Conservation (phyloP, 2,888 invertebrate genomes). For the Philereme vetulata region DNA sequence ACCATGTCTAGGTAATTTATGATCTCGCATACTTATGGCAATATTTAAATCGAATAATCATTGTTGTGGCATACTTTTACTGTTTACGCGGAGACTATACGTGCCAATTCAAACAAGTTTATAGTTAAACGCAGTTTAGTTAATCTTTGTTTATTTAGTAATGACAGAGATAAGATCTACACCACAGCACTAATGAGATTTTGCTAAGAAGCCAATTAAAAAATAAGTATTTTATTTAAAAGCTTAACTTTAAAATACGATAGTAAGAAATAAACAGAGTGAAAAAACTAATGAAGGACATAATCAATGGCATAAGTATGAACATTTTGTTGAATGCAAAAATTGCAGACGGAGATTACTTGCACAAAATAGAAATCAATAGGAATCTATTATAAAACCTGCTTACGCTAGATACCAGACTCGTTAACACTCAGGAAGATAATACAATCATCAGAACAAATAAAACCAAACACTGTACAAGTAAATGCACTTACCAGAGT, state of each 20-base stretch:
- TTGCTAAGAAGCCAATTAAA: constrained; percentile 32
- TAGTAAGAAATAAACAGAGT: no score
- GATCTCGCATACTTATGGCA: neutral
- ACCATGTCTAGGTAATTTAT: no score
- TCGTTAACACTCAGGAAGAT: neutral
- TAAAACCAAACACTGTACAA: constrained; percentile 16
- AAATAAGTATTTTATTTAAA: neutral
- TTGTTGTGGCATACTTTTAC: constrained; percentile 2
- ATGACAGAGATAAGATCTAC: constrained; percentile 29
- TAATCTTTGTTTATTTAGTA: constrained; percentile 22
- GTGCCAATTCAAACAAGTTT: constrained; percentile 17
- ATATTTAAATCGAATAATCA: constrained; percentile 2
- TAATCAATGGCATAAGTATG: no score
- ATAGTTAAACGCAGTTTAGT: constrained; percentile 28
- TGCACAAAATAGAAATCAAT: neutral
- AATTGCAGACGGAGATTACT: neutral
- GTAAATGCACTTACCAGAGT: constrained; percentile 19
- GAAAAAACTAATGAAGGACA: no score
- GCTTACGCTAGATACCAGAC: neutral
- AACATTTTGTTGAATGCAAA: no score
- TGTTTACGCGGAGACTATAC: constrained; percentile 15
- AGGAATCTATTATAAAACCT: neutral
- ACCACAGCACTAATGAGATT: constrained; percentile 31
- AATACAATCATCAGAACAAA: constrained; percentile 7
- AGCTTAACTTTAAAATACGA: no score